Conservation (phyloP, 1,140 invertebrate species). For the Papilio helenus region DNA sequence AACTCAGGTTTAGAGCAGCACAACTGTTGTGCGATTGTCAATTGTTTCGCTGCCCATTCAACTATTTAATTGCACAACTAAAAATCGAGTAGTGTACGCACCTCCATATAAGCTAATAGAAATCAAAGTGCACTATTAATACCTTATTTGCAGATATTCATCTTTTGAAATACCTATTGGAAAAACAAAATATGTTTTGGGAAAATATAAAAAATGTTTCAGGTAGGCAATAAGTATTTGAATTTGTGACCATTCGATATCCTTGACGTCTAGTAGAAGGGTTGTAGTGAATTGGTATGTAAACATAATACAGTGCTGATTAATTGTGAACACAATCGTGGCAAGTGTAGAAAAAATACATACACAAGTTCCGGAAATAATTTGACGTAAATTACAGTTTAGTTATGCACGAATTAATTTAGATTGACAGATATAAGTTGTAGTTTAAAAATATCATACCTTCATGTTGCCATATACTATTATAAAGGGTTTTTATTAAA, state of each 20-base stretch:
- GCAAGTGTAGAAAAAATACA: constrained; percentile 25
- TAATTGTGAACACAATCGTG: not conserved
- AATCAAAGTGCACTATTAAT: not conserved
- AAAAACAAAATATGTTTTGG: too few relatives aligned
- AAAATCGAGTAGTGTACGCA: too few relatives aligned
- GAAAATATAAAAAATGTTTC: too few relatives aligned
- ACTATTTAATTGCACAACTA: too few relatives aligned
- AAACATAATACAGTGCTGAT: not conserved
- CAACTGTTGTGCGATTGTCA: too few relatives aligned
- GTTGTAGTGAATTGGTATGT: not conserved
- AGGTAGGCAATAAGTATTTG: not conserved
- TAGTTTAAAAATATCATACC: not conserved
- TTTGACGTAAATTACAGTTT: constrained; percentile 7
- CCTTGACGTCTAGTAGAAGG: constrained; percentile 1
- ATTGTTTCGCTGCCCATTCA: too few relatives aligned
- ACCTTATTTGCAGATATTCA: not conserved
- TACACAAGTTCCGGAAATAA: constrained; percentile 1
- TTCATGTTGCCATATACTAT: not conserved
- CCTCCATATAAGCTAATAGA: too few relatives aligned
- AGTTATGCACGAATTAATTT: constrained; percentile 25
- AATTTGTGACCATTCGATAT: not conserved
- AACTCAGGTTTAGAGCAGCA: not conserved
- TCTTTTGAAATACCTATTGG: not conserved
- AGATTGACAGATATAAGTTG: constrained; percentile 17
- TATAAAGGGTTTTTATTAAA: not conserved